Base-by-base conservation (phyloP, 2,888 invertebrate genomes). In the Leptura quadrifasciata region DNA sequence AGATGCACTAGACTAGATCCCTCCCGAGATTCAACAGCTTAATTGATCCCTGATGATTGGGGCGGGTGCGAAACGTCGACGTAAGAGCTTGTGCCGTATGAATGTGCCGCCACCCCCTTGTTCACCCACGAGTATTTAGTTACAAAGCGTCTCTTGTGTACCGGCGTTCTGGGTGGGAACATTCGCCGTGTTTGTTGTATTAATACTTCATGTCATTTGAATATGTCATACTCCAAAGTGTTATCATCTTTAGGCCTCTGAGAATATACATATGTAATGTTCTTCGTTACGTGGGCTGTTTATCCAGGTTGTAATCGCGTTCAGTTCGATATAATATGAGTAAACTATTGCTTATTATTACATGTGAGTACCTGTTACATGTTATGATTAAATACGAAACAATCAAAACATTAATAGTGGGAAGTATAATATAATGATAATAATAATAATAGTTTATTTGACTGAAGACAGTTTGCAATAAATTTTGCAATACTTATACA, bases 21-120 rank as follows among this genome's bases (percentile, higher is more conserved):
- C 81, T 71, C 67, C 17, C 39, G 82, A 74, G 81, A 80, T 78
- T 64, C 69, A 70, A 67, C 73, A 74, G 78, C 81, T 88, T 88
- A 88, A 88, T 88, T 88, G 87, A 88, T 88, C 88, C 88, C 88
- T 80, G 87, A 87, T 87, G 88, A 88, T 85, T 85, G 83, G 85
- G 85, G 87, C 81, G 81, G 84, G 87, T 84, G 87, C 84, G 85
- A 86, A 87, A 86, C 84, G 85, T 86, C 84, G 84, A 81, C 80
- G 82, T 80, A 81, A 83, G 74, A 52, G 74, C 61, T 24, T 4
- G 24, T 39, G 63, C 63, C 35, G 27, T 57, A 20, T 57, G 65
- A 65, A 64, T 57, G 67, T 54, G 52, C 60, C 80, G 63, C 68
- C 77, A 70, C 57, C 70, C 72, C 65, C 74, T 39, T 17, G 58